Base-by-base conservation (phyloP, 2,113 vertebrate genomes). In the Grammomys dolichurus region DNA sequence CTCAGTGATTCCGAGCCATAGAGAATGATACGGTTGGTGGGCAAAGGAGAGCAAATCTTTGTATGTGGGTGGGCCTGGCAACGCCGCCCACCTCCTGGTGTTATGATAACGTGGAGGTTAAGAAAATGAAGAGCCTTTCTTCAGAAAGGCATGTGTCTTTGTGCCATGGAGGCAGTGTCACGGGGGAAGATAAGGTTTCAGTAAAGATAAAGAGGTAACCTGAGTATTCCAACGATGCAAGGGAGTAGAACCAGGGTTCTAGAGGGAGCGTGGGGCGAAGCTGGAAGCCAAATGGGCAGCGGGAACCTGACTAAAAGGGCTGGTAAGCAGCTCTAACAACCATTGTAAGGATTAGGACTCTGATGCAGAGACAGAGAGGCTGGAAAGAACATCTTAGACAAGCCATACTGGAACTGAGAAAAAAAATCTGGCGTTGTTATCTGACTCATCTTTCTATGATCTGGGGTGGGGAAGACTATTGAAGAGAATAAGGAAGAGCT, bases 141-240 rank as follows among this genome's bases (percentile, higher is more conserved):
- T 19, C 26, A 90, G 76, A 89, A 51, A 51, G 51, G 51, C 51
- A 51, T 51, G 7, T 7, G 51, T 51, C 51, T 51, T 51, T 11
- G 51, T 36, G 14, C n/a, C 24, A 43, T 19, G n/a, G n/a, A 76
- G 63, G 70, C 72, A 51, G 7, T 80, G 58, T 51, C 89, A 16
- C 36, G 4, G 91, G 77, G 36, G 77, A 82, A 3, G 19, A 24
- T 73, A 70, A 48, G 28, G 28, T 89, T 91, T 95, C 60, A 69
- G 46, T 33, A 76, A 80, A 89, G 76, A n/a, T 28, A 75, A 93
- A 93, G 75, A 91, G 94, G 28, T 65, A 78, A 69, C n/a, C 56
- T 46, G 70, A 76, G 16, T 33, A 82, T 22, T 90, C 54, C 76
- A 84, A 67, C 76, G 91, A 82, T 82, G 77, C 20, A 77, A 77